A percentile compares a stretch with the other conserved stretches of the same genome.
These are phyloP conservation scores for Cheilinus undulatus DNA, from an alignment of 2,113 vertebrate species.

Conservation along the genomic window DNA sequence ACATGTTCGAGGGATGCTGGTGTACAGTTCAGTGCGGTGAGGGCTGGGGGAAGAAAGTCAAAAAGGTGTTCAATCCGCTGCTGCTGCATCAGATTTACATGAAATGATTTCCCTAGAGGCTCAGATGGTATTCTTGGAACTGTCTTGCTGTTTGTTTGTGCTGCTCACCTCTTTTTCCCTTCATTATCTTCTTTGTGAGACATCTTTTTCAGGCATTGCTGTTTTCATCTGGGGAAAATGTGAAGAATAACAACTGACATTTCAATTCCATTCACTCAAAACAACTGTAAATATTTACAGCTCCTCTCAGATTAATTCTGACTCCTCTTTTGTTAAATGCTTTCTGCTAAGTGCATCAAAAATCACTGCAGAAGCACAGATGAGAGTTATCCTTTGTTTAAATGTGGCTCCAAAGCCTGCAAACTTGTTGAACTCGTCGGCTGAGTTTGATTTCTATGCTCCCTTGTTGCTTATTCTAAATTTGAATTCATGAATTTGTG, in stretches of 20 bases:
- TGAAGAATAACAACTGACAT: neutral
- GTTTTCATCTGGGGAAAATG: conserved; percentile 58
- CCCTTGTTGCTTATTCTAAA: too few species aligned
- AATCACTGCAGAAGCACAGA: too few species aligned
- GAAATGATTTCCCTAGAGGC: conserved; percentile 22
- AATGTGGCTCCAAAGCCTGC: too few species aligned
- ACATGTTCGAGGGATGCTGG: conserved; percentile 78
- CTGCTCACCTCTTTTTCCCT: conserved; percentile 64
- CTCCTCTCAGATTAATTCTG: neutral
- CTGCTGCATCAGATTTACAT: conserved; percentile 9
- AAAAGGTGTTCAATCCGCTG: neutral
- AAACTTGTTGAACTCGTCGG: too few species aligned
- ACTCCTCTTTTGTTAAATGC: neutral
- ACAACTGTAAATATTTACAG: neutral
- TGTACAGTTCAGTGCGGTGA: conserved; percentile 87
- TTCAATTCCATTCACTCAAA: neutral
- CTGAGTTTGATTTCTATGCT: too few species aligned
- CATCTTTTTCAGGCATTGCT: conserved; percentile 76
- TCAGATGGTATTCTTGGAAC: neutral
- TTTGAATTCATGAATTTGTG: too few species aligned
- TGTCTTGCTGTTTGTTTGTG: conserved; percentile 10
- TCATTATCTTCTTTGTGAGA: conserved; percentile 74
- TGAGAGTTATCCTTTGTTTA: too few species aligned
- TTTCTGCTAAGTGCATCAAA: neutral
- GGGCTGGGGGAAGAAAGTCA: conserved; percentile 75